phyloP scores from a whole-genome alignment of 2,888 invertebrate species.

The Myopa testacea region DNA sequence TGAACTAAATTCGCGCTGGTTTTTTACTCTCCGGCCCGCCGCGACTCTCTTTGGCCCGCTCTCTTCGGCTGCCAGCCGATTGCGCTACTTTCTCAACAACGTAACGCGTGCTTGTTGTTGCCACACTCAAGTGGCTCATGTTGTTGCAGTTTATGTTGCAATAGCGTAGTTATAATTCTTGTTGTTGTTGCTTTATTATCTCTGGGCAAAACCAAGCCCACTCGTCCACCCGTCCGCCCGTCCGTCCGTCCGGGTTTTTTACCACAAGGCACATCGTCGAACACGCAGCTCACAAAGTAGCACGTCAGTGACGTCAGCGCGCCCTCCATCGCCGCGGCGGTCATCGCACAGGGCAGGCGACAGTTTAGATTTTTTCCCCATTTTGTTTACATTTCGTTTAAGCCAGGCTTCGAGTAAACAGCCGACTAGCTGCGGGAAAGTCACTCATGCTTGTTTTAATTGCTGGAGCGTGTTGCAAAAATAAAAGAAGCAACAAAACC shows the following conservation, averaged over 20 bases:
- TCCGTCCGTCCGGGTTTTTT: not conserved
- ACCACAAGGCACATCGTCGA: no score
- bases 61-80: not conserved
- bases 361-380: not conserved
- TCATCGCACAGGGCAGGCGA: not conserved
- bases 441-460: constrained; percentile 20
- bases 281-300: no score
- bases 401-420: not conserved
- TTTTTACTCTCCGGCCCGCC: not conserved
- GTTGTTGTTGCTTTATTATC: constrained; percentile 1
- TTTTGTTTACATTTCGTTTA: not conserved
- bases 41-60: not conserved
- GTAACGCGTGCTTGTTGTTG: not conserved
- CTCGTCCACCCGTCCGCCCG: not conserved
- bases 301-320: constrained; percentile 25
- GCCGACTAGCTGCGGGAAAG: constrained; percentile 31
- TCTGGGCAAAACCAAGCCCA: constrained; percentile 12
- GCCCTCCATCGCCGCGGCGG: not conserved
- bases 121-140: not conserved
- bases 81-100: not conserved
- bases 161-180: not conserved
- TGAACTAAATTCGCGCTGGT: not conserved
- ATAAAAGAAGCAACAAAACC: not conserved
- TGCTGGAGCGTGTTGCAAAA: constrained; percentile 26
- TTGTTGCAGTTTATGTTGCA: not conserved